phyloP scores from a whole-genome alignment of 2,113 vertebrate species.

The Erinaceus europaeus region DNA sequence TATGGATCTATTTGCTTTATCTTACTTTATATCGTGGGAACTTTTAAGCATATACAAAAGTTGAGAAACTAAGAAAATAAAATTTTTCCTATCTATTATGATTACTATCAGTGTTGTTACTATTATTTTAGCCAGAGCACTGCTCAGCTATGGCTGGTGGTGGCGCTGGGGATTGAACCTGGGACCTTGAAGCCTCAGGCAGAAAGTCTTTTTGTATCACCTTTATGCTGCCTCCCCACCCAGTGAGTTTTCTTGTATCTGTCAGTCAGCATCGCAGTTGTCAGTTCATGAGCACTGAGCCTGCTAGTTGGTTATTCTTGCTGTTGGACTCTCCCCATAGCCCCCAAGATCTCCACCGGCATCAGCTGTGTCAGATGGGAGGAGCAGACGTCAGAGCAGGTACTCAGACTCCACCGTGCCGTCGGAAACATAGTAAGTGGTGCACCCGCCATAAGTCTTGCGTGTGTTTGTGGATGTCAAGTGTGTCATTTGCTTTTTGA shows the following conservation, averaged over 20 bases:
- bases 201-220: no score
- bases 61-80: not conserved
- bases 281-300: not conserved
- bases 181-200: no score
- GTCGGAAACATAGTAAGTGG: conserved; percentile 88
- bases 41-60: not conserved
- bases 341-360: conserved; percentile 88
- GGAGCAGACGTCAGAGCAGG: conserved; percentile 89
- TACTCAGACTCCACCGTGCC: conserved; percentile 87
- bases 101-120: no score
- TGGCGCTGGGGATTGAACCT: no score
- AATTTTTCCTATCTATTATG: no score
- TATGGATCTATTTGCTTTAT: not conserved
- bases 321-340: conserved; percentile 74
- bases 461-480: not conserved
- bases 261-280: not conserved
- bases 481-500: conserved; percentile 28
- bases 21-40: not conserved
- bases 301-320: not conserved
- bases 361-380: conserved; percentile 94
- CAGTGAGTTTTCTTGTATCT: not conserved
- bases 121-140: no score
- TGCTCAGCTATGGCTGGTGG: no score
- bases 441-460: conserved; percentile 8
- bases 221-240: no score